Percentiles rank a stretch among this genome's conserved stretches.
phyloP scores from a whole-genome alignment of 2,797 vertebrate species.

The Heteromormyrus szaboi region DNA sequence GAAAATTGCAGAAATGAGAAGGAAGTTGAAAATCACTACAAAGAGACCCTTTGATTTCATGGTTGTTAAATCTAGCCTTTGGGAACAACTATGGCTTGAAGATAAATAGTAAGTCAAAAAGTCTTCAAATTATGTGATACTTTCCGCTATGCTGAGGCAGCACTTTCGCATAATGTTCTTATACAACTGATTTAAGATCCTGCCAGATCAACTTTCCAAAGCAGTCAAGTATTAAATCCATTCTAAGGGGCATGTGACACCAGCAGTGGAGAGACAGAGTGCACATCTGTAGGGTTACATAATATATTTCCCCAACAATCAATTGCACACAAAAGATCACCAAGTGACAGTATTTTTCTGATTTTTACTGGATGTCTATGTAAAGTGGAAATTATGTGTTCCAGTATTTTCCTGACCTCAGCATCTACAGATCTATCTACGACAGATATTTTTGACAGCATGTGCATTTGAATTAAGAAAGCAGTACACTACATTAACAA shows the following conservation, averaged over 20 bases:
- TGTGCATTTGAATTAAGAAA: background rate
- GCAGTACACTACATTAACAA: background rate
- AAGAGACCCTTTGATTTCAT: slow-evolving; percentile 11
- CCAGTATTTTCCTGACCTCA: background rate
- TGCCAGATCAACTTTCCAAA: slow-evolving; percentile 10
- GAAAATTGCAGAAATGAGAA: background rate
- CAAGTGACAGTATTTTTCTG: background rate
- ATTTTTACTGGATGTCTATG: background rate
- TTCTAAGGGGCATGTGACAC: background rate
- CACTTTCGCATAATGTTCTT: slow-evolving; percentile 11
- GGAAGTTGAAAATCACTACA: background rate
- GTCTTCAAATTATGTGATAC: slow-evolving; percentile 16
- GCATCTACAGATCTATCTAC: background rate
- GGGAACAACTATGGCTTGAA: background rate
- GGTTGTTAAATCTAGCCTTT: slow-evolving; percentile 17
- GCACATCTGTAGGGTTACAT: background rate
- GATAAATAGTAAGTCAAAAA: slow-evolving; percentile 19
- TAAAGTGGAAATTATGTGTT: background rate
- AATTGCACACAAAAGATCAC: slow-evolving; percentile 1
- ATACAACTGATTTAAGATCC: slow-evolving; percentile 7
- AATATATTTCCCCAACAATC: background rate
- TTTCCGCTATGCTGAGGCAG: slow-evolving; percentile 17
- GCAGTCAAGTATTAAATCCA: background rate
- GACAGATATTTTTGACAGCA: background rate
- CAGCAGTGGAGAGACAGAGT: background rate